Evolutionary conservation across 92 coral and sea anemone genomes (phyloP), one percentile per base, ranked within the genome.

Genomic region (Porites rus): DNA sequence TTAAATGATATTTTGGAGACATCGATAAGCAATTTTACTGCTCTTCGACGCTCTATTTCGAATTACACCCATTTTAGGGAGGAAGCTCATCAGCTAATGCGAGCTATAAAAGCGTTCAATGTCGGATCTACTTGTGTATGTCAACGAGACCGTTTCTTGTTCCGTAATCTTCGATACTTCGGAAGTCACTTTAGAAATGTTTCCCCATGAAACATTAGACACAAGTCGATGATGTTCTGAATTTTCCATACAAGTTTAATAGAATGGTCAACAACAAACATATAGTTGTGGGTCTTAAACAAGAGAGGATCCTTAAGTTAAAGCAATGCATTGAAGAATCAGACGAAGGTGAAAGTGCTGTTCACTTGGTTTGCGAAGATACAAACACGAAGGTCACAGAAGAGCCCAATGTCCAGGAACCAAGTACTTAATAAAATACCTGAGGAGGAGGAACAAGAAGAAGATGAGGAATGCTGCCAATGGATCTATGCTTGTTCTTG

Each of bases 1-100:
- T 53, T 84, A 7, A 72, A 74, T 43, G 88, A 84, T 11, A 58
- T 60, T n/a, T 50, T 84, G 69, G 50, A 84, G 78, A 22, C 25
- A 19, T 74, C 64, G 21, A 31, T 74, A 84, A 52, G 62, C n/a
- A 72, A 84, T 24, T 72, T 84, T 28, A 19, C n/a, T 38, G 51
- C 83, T 61, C 21, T 84, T 20, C 1, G 80, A 51, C 52, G 24
- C 17, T 75, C 77, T 25, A 68, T 81, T 25, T 78, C 25, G 0
- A 28, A 28, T 28, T 2, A 28, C 31, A 28, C 31, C 31, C 31
- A 78, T 17, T 63, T 78, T 78, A 20, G 18, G 51, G 72, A 65
- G 59, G 83, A 61, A 38, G 71, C 24, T 13, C 0, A 59, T 78
- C 10, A 10, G 72, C 28, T 16, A 16, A 43, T 78, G 28, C 38